Base-by-base conservation (phyloP, 37 sponge, comb jelly and placozoan species). In the Geodia barretti region DNA sequence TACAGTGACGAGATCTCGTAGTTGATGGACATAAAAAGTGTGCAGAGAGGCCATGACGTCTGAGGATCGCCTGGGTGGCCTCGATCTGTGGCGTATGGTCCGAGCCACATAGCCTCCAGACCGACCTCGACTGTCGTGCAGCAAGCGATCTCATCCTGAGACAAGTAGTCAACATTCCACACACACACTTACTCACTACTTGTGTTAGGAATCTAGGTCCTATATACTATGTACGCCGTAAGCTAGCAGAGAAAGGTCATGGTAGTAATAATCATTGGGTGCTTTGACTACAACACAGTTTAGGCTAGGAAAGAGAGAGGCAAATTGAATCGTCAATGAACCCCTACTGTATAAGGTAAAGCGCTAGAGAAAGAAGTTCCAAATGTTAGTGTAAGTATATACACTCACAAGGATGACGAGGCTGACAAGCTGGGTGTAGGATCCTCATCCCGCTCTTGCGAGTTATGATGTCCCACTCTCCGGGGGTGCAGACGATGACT, bases 381-480 rank as follows among this genome's bases (percentile, higher is more conserved):
- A 11, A 58, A 19, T 58, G 60, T 20, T 19, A 58, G 60, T 58
- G 11, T 17, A 21, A 36, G 9, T 86, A 65, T 7, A 64, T 85
- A 41, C 25, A 80, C 96, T 92, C 33, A 95, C 96, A 81, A 98
- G 92, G 63, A 98, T 96, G 85, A 98, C 75, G 62, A 98, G 91
- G 60, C 88, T 78, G 65, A 98, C 99, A 14, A 96, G 85, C 60
- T 98, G 99, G 30, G 99, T 93, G 93, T 90, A 98, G 17, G 99
- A 33, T 92, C 70, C 97, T 85, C 73, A 96, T 97, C 59, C 97
- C 95, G 47, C 97, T 83, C 78, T 97, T 97, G 54, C 99, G 63
- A 21, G 99, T 99, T 47, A 99, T 92, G 73, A 99, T 95, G 78
- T 99, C 99, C 99, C 99, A 99, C 73, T 99, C 97, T 77, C 97